A percentile compares a stretch with the other conserved stretches of the same genome.
phyloP scores from a whole-genome alignment of 2,113 vertebrate species.

The Oryzias curvinotus region DNA sequence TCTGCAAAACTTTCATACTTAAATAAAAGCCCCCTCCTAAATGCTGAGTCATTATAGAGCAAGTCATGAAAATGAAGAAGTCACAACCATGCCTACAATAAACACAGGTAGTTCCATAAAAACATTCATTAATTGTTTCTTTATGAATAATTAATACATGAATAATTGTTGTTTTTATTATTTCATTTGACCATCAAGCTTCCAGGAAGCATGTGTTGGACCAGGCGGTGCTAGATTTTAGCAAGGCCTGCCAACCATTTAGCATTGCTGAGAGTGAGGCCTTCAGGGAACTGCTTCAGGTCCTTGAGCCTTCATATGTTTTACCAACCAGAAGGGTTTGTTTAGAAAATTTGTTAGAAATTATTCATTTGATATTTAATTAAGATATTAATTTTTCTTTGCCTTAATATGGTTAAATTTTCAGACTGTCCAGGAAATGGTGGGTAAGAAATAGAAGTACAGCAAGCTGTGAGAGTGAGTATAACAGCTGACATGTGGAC shows the following conservation, averaged over 20 bases:
- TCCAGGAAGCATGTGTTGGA: no score
- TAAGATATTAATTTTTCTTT: neutral
- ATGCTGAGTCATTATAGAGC: no score
- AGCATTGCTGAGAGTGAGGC: neutral
- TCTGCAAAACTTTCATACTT: no score
- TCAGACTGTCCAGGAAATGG: neutral
- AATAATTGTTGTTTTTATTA: no score
- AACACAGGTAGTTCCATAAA: no score
- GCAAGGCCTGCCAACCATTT: neutral
- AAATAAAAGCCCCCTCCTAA: no score
- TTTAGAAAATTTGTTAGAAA: neutral
- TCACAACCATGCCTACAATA: no score
- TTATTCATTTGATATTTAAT: neutral
- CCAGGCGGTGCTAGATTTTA: neutral
- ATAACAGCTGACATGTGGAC: neutral
- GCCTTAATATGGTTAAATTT: neutral
- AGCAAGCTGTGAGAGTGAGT: neutral
- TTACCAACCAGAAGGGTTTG: no score
- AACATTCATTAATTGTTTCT: no score
- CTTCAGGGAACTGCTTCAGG: neutral
- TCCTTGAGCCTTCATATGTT: neutral
- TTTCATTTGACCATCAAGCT: neutral
- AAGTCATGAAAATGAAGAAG: no score
- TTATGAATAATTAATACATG: no score
- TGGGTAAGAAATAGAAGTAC: neutral